Percentiles rank a stretch among this genome's conserved stretches.
Evolutionary conservation across 2,888 invertebrate genomes (phyloP).

Genomic region (Agriopis aurantiaria): DNA sequence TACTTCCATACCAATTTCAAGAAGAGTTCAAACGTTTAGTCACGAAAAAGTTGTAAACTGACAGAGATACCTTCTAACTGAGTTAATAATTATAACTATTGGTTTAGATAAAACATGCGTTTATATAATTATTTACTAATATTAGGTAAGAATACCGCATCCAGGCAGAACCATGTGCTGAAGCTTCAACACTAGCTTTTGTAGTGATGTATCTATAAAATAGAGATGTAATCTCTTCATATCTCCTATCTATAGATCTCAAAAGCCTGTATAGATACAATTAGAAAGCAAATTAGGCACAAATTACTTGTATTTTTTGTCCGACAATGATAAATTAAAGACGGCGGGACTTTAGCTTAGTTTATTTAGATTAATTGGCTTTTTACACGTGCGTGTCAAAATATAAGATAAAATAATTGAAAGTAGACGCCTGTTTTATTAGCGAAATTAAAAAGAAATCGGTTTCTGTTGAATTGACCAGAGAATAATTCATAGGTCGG

Average conservation of each 20-base stretch:
- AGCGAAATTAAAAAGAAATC: background rate
- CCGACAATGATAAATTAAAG: constrained; percentile 31
- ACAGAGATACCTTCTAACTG: too few relatives aligned
- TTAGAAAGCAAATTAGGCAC: constrained; percentile 35
- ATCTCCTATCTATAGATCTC: constrained; percentile 22
- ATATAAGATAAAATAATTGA: constrained; percentile 18
- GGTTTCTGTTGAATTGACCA: background rate
- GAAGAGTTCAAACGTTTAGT: too few relatives aligned
- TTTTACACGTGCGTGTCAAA: constrained; percentile 27
- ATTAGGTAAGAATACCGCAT: too few relatives aligned
- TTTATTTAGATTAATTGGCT: constrained; percentile 29
- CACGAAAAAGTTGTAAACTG: too few relatives aligned
- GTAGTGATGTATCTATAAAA: background rate
- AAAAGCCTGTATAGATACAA: constrained; percentile 22
- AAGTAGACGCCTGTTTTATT: background rate
- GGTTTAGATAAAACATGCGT: too few relatives aligned
- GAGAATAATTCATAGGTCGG: too few relatives aligned
- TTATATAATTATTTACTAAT: background rate
- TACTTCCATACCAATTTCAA: too few relatives aligned
- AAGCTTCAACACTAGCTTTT: background rate
- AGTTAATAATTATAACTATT: too few relatives aligned
- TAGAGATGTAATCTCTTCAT: constrained; percentile 10
- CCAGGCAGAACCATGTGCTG: background rate
- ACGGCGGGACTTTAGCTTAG: constrained; percentile 2
- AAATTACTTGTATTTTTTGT: constrained; percentile 29